Conservation (phyloP, 2,113 vertebrate genomes). For the Prunella himalayana region DNA sequence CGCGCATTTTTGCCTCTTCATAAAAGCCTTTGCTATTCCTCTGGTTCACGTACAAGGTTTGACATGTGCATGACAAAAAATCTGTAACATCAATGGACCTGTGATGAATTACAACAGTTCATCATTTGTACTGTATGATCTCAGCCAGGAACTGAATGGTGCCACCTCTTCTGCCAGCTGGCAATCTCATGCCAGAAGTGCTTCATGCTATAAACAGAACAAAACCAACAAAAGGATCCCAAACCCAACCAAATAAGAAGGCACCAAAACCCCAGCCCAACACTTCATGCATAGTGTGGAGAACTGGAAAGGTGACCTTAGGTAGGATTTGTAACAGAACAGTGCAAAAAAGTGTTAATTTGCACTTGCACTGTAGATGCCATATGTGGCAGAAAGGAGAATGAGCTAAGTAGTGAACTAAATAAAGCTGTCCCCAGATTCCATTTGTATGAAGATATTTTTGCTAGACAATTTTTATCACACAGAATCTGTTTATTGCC, state of each 20-base stretch:
- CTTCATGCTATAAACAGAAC: background rate
- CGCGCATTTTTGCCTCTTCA: background rate
- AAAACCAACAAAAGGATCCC: background rate
- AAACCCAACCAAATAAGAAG: background rate
- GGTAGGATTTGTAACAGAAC: background rate
- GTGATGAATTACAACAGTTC: background rate
- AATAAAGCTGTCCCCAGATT: background rate
- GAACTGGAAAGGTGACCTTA: background rate
- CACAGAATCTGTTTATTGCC: background rate
- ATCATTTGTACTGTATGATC: background rate
- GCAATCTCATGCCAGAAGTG: background rate
- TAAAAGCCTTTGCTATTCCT: background rate
- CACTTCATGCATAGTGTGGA: background rate
- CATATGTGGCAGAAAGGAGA: background rate
- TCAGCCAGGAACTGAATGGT: background rate
- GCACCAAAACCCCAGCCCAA: background rate
- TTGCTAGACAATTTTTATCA: background rate
- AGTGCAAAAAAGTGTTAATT: background rate
- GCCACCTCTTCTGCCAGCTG: background rate
- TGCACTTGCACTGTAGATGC: background rate
- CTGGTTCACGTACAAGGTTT: background rate
- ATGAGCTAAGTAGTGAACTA: background rate
- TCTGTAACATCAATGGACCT: background rate
- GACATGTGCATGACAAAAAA: background rate
- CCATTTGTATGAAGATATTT: background rate